These are phyloP conservation scores for Coregonus ussuriensis DNA, from an alignment of 2,797 vertebrate species.

Conservation along the genomic window DNA sequence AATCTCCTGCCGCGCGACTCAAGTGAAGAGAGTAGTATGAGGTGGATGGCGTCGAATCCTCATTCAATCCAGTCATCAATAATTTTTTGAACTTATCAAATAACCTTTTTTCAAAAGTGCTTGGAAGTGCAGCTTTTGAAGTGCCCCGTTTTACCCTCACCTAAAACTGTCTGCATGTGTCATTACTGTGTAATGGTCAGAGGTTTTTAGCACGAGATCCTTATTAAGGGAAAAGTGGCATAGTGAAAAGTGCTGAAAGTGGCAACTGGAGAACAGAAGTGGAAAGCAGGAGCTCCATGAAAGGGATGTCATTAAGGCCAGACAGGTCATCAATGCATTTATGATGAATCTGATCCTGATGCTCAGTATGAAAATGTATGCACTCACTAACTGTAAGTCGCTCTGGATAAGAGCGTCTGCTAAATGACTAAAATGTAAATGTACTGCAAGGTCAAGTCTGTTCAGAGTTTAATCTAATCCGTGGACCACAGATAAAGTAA, in stretches of 20 bases:
- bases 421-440: not conserved
- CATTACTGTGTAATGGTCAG: slow-evolving; percentile 12
- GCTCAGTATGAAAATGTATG: not conserved
- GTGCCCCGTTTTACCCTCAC: not conserved
- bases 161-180: not conserved
- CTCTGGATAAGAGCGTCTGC: no score
- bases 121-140: slow-evolving; percentile 14
- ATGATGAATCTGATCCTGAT: not conserved
- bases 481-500: not conserved
- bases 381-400: no score
- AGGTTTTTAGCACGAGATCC: slow-evolving; percentile 11
- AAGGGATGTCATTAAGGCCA: slow-evolving; percentile 21
- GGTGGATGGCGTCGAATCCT: no score
- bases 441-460: not conserved
- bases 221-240: slow-evolving; percentile 5
- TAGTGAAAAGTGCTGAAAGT: slow-evolving; percentile 10
- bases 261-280: not conserved
- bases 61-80: not conserved
- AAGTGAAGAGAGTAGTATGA: not conserved
- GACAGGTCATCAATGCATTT: not conserved
- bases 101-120: slow-evolving; percentile 16
- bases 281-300: slow-evolving; percentile 35
- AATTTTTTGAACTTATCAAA: not conserved
- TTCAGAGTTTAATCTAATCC: not conserved
- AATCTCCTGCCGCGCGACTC: not conserved